phyloP scores from a whole-genome alignment of 2,888 invertebrate genomes.

The Mythimna lalbum region DNA sequence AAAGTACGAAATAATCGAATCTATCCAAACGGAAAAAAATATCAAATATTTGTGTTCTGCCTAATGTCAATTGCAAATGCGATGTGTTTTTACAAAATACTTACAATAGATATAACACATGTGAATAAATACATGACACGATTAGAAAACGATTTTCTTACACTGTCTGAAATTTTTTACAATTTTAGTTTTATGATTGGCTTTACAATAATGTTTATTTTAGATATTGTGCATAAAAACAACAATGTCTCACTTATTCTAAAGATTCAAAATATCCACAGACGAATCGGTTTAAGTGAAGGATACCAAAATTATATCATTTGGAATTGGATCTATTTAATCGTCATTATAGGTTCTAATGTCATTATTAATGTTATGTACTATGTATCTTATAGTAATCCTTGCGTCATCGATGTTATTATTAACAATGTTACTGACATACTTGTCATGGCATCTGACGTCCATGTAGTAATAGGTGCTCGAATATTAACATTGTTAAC shows the following conservation, averaged over 20 bases:
- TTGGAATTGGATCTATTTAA: conserved; percentile 41
- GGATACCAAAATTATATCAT: conserved; percentile 8
- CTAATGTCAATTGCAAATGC: neutral
- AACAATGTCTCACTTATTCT: conserved; percentile 41
- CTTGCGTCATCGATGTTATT: neutral
- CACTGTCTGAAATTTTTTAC: neutral
- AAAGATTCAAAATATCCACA: conserved; percentile 41
- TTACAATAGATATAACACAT: neutral
- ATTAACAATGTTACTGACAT: neutral
- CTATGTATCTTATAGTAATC: neutral
- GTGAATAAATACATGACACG: neutral
- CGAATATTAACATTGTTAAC: conserved; percentile 14
- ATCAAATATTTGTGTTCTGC: conserved; percentile 9
- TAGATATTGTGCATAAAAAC: conserved; percentile 9
- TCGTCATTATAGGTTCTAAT: neutral
- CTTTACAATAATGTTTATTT: conserved; percentile 8
- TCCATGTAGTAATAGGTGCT: neutral
- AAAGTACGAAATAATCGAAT: conserved; percentile 32
- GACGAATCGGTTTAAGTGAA: conserved; percentile 11
- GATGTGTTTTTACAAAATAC: neutral
- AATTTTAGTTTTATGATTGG: neutral
- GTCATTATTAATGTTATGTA: neutral
- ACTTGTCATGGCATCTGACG: neutral
- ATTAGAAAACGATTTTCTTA: neutral
- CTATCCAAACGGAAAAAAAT: conserved; percentile 15